phyloP scores from a whole-genome alignment of 1,140 invertebrate species.

The Sminthurinus signatus region DNA sequence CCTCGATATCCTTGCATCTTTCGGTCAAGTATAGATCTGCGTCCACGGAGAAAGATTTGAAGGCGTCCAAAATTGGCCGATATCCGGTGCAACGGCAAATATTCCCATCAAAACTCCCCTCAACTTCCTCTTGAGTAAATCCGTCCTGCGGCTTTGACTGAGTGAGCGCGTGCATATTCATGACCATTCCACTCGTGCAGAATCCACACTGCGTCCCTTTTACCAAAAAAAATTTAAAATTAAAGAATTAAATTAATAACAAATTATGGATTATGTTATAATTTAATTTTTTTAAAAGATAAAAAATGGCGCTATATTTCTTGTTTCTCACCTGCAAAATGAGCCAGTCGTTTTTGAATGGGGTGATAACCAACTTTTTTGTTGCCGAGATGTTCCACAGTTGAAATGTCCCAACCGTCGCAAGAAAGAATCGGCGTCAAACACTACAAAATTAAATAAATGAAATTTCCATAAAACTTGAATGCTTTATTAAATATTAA shows the following conservation, averaged over 20 bases:
- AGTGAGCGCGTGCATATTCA: conserved; percentile 34
- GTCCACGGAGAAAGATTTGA: conserved; percentile 48
- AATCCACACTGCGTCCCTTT: conserved; percentile 41
- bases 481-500: not conserved
- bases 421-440: conserved; percentile 64
- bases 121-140: conserved; percentile 37
- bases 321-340: too few relatives aligned
- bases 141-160: conserved; percentile 42
- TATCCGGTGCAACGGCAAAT: conserved; percentile 51
- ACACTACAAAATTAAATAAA: conserved; percentile 51
- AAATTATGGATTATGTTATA: too few relatives aligned
- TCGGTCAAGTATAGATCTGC: not conserved
- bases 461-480: not conserved
- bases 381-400: conserved; percentile 43
- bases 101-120: conserved; percentile 47
- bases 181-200: conserved; percentile 6
- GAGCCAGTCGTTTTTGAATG: conserved; percentile 60
- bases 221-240: too few relatives aligned
- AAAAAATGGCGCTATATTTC: too few relatives aligned
- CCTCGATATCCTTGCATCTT: conserved; percentile 7
- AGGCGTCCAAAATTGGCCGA: conserved; percentile 52
- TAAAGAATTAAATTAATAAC: too few relatives aligned
- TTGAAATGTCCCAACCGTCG: conserved; percentile 64
- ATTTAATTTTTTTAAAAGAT: too few relatives aligned
- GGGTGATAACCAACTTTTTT: conserved; percentile 66